A percentile compares a stretch with the other conserved stretches of the same genome.
These are phyloP conservation scores for Mastigias papua DNA, from an alignment of 30 jellyfish, hydroid and myxozoan genomes.

Conservation along the genomic window DNA sequence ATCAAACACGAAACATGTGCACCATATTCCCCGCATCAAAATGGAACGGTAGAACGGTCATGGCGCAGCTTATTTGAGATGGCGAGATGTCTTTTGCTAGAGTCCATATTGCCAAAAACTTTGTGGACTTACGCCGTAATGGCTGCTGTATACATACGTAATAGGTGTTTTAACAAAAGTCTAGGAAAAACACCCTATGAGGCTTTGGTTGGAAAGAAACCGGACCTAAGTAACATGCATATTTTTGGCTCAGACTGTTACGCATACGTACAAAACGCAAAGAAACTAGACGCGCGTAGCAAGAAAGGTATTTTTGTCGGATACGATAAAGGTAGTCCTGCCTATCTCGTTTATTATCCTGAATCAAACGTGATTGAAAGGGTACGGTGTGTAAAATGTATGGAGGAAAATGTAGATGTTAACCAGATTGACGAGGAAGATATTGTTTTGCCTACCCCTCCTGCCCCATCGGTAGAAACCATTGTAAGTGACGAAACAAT, in stretches of 20 bases:
- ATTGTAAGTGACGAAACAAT: neutral
- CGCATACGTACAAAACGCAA: slow-evolving; percentile 47
- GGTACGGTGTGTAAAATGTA: slow-evolving; percentile 61
- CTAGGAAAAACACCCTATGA: slow-evolving; percentile 37
- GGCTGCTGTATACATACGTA: slow-evolving; percentile 73
- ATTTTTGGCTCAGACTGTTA: slow-evolving; percentile 60
- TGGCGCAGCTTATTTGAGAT: slow-evolving; percentile 55
- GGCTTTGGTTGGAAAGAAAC: slow-evolving; percentile 57
- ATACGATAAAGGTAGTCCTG: slow-evolving; percentile 73
- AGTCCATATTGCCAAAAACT: slow-evolving; percentile 69
- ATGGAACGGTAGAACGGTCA: slow-evolving; percentile 66
- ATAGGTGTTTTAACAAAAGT: slow-evolving; percentile 35
- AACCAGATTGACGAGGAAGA: slow-evolving; percentile 6
- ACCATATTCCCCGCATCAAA: slow-evolving; percentile 77
- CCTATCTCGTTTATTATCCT: slow-evolving; percentile 57
- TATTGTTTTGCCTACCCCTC: neutral
- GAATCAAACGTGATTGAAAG: slow-evolving; percentile 36
- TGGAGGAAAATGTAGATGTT: slow-evolving; percentile 10
- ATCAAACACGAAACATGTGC: slow-evolving; percentile 51
- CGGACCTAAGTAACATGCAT: slow-evolving; percentile 34
- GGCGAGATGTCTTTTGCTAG: slow-evolving; percentile 64
- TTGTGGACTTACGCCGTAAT: slow-evolving; percentile 87
- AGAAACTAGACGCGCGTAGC: slow-evolving; percentile 48
- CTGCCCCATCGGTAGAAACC: slow-evolving; percentile 11
- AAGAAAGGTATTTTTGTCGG: slow-evolving; percentile 70